Conservation (phyloP, 1,140 invertebrate genomes). For the Phthorimaea operculella region DNA sequence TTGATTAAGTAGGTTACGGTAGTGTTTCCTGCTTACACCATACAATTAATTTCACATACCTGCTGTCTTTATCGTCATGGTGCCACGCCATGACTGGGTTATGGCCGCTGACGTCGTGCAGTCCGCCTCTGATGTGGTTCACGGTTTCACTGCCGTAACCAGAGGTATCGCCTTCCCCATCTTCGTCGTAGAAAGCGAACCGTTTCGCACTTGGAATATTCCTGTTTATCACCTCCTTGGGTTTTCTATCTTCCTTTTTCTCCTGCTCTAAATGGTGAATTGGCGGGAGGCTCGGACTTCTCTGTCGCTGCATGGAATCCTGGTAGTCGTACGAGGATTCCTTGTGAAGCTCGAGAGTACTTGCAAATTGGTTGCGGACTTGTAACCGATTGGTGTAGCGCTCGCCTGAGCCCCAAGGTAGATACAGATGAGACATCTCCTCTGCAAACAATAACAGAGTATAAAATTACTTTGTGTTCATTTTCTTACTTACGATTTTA, state of each 20-base stretch:
- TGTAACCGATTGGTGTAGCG: conserved; percentile 52
- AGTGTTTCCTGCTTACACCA: no score
- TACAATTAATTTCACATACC: conserved; percentile 15
- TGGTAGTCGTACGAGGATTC: conserved; percentile 57
- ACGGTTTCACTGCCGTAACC: conserved; percentile 78
- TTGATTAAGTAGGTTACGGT: no score
- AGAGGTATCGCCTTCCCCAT: conserved; percentile 75
- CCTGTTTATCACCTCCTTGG: conserved; percentile 36
- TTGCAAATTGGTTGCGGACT: conserved; percentile 61
- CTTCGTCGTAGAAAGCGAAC: conserved; percentile 67
- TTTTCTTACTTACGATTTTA: background rate
- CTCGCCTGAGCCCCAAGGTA: conserved; percentile 56
- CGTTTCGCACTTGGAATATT: conserved; percentile 55
- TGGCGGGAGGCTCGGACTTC: conserved; percentile 72
- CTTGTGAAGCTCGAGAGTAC: conserved; percentile 59
- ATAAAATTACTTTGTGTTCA: background rate
- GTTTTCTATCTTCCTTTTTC: conserved; percentile 37
- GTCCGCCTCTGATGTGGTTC: conserved; percentile 49
- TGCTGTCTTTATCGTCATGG: conserved; percentile 42
- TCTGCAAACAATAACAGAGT: conserved; percentile 33
- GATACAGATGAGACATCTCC: conserved; percentile 60
- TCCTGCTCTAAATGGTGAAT: conserved; percentile 63
- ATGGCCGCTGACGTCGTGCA: conserved; percentile 33
- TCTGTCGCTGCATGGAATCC: conserved; percentile 53
- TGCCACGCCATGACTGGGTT: conserved; percentile 48